Base-by-base conservation (phyloP, 1,140 invertebrate genomes). In the Drosophila pseudoobscura region DNA sequence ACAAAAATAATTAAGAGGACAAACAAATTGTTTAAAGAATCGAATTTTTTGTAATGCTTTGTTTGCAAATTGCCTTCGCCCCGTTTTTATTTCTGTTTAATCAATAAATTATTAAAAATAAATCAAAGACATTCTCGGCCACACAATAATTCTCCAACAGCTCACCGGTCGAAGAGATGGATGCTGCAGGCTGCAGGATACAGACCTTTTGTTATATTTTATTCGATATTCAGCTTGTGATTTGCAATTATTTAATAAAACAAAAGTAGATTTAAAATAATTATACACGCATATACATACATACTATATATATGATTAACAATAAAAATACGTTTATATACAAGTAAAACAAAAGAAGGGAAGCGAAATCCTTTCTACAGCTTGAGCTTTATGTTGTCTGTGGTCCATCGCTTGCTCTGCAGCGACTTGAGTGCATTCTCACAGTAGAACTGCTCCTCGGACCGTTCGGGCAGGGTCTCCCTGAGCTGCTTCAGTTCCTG, bases 331-430 rank as follows among this genome's bases (percentile, higher is more conserved):
- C 61, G 84, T 85, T 83, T 89, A 72, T 79, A 79, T 70, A 88
- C 64, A 78, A 66, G 51, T 50, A 41, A 55, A 26, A 26, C 24
- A 26, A 50, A 58, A 8, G n/a, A 4, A n/a, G 6, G 17, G 15
- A 15, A 15, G 11, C 31, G 22, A 31, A 17, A 15, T 7, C 17
- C 11, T 44, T 39, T 8, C 43, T 77, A 91, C 1, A 91, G 55
- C 43, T 91, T 91, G 0, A 91, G 66, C 61, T 91, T 91, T 7
- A 91, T 91, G 55, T 78, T 91, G 55, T 91, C 90, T 6, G 90
- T 90, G 22, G 90, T 88, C 90, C 90, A 91, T n/a, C 90, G 87
- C 55, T 91, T 91, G 63, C 80, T 91, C 66, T 91, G 89, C 6
- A 90, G 55, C 7, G 51, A 24, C 51, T 91, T 91, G 0, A 91